Evolutionary conservation across 1,140 invertebrate genomes (phyloP), one percentile per base, ranked within the genome.

Genomic region (Drosophila orena): DNA sequence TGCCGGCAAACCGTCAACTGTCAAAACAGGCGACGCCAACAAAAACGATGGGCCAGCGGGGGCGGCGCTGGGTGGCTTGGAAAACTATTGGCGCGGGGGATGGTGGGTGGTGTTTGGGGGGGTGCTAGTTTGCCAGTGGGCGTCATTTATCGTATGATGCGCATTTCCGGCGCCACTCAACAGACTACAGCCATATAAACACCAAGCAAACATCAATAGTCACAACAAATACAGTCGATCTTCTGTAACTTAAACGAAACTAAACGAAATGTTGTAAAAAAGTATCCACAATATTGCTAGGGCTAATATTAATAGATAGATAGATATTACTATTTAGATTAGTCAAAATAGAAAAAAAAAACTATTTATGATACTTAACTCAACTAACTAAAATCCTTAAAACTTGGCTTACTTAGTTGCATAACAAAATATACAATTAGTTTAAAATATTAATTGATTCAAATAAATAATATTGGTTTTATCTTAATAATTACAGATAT

Each of bases 1-100:
- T 79, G 83, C 83, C 83, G 83, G 83, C 84, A 79, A 88, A 83
- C 60, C 79, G 83, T 89, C 84, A 83, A 79, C 71, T 79, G 79
- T 83, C 66, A 81, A 78, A 88, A 62, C 76, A 76, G 69, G 57
- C 74, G 81, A 81, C 78, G 74, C 73, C 54, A 66, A 76, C 62
- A 58, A 24, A 47, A 54, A 47, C 62, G 42, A 38, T 49, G 47
- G 40, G 54, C 20, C 50, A 15, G 27, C 2, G 35, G 35, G 42
- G 55, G 35, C 24, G 40, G 12, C 8, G 40, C 20, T 43, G 27
- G 34, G 35, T 20, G 44, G 7, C n/a, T 49, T 4, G 34, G 30
- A 65, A 49, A 57, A 6, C 64, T n/a, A 35, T 69, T 42, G 52
- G 43, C 12, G 7, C 12, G 6, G 12, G 7, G 4, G 42, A 27